Conservation (phyloP, 2,113 vertebrate species). For the Corythornis madagascariensis region DNA sequence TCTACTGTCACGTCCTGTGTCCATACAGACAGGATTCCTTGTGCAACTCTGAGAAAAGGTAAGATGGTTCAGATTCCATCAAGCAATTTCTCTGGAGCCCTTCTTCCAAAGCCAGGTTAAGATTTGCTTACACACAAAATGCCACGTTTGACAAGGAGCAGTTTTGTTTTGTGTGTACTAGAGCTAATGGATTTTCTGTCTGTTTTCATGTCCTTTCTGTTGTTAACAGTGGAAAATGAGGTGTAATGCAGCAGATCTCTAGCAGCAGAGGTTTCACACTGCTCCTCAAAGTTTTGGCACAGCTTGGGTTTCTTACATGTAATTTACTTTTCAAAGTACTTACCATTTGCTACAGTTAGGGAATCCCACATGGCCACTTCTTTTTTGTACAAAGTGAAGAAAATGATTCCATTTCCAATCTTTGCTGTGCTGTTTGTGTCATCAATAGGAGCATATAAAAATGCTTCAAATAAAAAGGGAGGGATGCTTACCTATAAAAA, state of each 20-base stretch:
- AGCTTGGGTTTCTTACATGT: not conserved
- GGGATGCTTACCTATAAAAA: slow-evolving; percentile 84
- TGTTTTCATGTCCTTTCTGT: not conserved
- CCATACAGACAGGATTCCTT: not conserved
- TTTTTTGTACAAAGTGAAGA: slow-evolving; percentile 87
- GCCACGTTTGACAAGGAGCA: not conserved
- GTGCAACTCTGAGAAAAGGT: not conserved
- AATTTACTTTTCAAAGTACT: not conserved
- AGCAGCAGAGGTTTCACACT: not conserved
- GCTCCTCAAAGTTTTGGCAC: not conserved
- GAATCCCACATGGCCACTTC: slow-evolving; percentile 80
- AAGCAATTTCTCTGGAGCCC: not conserved
- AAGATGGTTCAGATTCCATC: not conserved
- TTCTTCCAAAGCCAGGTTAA: not conserved
- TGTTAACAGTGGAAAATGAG: not conserved
- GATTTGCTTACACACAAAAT: not conserved
- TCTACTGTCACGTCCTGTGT: not conserved
- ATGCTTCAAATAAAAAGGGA: slow-evolving; percentile 89
- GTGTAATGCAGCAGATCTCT: not conserved
- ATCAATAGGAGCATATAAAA: slow-evolving; percentile 85
- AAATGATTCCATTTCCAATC: slow-evolving; percentile 81
- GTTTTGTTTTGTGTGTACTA: fast-evolving
- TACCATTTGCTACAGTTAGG: slow-evolving; percentile 76
- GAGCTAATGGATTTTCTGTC: not conserved
- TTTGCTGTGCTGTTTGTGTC: slow-evolving; percentile 85